A percentile compares a stretch with the other conserved stretches of the same genome.
Conservation (phyloP, 2,797 vertebrate species). For the Lutjanus campechanus region DNA sequence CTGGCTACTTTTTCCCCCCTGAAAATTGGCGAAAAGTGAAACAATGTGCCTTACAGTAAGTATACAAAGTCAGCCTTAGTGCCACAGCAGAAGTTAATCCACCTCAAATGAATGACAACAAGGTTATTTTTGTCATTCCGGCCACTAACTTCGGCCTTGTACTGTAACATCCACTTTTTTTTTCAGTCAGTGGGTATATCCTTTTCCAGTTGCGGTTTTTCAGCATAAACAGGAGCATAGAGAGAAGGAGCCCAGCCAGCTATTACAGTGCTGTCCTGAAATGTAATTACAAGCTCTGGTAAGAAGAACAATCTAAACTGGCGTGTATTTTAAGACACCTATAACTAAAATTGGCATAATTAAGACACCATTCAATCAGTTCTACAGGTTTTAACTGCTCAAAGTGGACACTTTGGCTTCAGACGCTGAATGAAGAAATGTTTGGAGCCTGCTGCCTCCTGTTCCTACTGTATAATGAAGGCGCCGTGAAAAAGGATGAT, state of each 20-base stretch:
- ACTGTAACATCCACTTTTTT: conserved; percentile 67
- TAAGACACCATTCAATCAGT: conserved; percentile 37
- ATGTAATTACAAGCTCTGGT: conserved; percentile 61
- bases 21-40: conserved; percentile 34
- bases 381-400: conserved; percentile 28
- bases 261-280: conserved; percentile 48
- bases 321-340: conserved; percentile 43
- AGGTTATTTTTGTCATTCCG: conserved; percentile 77
- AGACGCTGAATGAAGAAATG: conserved; percentile 28
- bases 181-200: conserved; percentile 59
- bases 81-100: conserved; percentile 45
- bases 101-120: conserved; percentile 60
- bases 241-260: conserved; percentile 41
- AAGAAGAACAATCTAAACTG: conserved; percentile 47
- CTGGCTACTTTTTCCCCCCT: too few relatives aligned
- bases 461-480: conserved; percentile 46
- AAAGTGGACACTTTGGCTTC: conserved; percentile 27
- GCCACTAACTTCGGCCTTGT: conserved; percentile 62
- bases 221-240: conserved; percentile 74
- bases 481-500: conserved; percentile 43
- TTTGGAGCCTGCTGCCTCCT: conserved; percentile 37
- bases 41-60: conserved; percentile 2
- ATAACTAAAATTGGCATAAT: conserved; percentile 51
- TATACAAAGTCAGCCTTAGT: conserved; percentile 1
- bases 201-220: conserved; percentile 74